Conservation (phyloP, 2,113 vertebrate species). For the Thalassarche chlororhynchos region DNA sequence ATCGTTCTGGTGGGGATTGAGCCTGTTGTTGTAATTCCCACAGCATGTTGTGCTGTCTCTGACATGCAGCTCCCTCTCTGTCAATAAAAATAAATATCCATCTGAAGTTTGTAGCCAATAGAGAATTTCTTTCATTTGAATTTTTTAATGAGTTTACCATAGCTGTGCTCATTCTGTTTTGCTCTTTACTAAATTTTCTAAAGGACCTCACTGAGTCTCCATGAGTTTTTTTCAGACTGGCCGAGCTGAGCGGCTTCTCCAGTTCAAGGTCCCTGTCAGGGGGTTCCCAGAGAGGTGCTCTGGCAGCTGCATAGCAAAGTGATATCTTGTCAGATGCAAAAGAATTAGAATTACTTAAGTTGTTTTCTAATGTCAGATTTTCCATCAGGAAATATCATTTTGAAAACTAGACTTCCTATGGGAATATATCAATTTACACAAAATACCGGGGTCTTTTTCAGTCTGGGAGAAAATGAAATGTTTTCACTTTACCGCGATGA, state of each 20-base stretch:
- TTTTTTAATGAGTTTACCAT: neutral
- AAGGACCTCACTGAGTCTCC: neutral
- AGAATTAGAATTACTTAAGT: neutral
- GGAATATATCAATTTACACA: neutral
- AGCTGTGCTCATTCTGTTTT: neutral
- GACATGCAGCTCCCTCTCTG: neutral
- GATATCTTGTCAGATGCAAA: neutral
- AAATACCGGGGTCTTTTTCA: neutral
- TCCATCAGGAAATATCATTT: neutral
- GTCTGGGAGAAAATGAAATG: neutral
- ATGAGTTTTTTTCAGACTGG: neutral
- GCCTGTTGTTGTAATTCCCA: neutral
- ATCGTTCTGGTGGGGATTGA: neutral
- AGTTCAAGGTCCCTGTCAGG: neutral
- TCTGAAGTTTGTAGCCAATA: neutral
- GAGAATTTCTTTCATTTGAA: neutral
- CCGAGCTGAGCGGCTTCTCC: neutral
- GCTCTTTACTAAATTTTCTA: neutral
- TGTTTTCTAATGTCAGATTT: constrained; percentile 9
- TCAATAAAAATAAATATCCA: neutral
- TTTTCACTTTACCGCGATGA: neutral
- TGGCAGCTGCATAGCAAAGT: neutral
- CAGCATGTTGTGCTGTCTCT: neutral
- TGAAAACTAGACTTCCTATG: neutral
- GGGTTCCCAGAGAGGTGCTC: neutral